Conservation (phyloP, 1,140 invertebrate species). For the Rhagoletis zephyria region DNA sequence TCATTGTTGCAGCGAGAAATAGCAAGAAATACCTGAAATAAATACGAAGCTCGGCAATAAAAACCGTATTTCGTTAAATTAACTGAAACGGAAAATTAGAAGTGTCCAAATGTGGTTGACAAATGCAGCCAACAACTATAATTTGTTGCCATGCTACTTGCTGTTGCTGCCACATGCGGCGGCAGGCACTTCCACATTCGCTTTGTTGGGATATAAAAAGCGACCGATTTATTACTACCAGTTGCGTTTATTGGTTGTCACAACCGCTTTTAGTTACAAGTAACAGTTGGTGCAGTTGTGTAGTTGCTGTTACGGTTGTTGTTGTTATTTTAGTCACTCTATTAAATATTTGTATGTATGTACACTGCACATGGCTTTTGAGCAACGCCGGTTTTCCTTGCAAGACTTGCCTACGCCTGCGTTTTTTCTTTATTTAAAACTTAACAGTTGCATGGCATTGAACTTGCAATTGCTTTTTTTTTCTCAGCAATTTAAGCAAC, state of each 20-base stretch:
- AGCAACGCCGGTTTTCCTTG: conserved; percentile 42
- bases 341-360: too few species aligned
- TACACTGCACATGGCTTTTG: too few species aligned
- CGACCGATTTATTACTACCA: background rate
- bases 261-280: background rate
- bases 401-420: background rate
- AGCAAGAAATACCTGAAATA: background rate
- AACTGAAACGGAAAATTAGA: conserved; percentile 16
- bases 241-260: background rate
- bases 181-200: conserved; percentile 27
- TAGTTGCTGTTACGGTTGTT: too few species aligned
- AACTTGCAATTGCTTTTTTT: conserved; percentile 27
- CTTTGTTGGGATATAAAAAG: background rate
- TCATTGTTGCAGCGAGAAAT: background rate
- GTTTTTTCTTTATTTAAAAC: background rate
- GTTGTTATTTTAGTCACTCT: too few species aligned
- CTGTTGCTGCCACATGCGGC: background rate
- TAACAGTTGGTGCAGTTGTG: too few species aligned
- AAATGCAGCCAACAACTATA: background rate
- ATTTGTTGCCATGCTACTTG: conserved; percentile 2
- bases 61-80: conserved; percentile 4
- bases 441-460: conserved; percentile 23
- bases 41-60: background rate
- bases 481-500: background rate
- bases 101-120: conserved; percentile 13